These are phyloP conservation scores for Bombus balteatus DNA, from an alignment of 1,140 invertebrate genomes.

Conservation along the genomic window DNA sequence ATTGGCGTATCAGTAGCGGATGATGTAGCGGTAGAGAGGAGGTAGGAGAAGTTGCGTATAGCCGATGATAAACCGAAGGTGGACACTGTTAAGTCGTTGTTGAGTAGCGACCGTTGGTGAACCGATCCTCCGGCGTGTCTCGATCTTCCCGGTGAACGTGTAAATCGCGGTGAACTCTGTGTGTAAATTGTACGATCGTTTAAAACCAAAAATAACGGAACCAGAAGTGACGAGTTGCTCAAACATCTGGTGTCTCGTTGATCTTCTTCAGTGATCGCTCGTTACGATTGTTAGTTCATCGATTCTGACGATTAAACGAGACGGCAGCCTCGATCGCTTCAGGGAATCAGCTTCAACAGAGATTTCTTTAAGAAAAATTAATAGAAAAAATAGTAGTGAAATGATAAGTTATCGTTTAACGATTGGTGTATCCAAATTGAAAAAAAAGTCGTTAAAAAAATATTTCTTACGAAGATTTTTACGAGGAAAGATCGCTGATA, in stretches of 20 bases:
- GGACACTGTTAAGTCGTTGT: constrained; percentile 52
- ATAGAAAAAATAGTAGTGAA: not conserved
- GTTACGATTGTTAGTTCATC: no score
- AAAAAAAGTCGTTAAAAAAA: not conserved
- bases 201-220: not conserved
- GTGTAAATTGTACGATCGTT: constrained; percentile 1
- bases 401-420: not conserved
- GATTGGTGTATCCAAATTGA: not conserved
- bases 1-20: constrained; percentile 50
- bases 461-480: not conserved
- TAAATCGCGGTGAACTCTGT: not conserved
- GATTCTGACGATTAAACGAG: not conserved
- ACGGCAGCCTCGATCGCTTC: not conserved
- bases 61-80: constrained; percentile 50
- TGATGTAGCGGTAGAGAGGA: constrained; percentile 11
- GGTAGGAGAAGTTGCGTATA: constrained; percentile 42
- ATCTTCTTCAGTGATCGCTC: not conserved
- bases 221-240: constrained; percentile 8
- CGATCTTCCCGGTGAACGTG: constrained; percentile 25
- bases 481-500: not conserved
- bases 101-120: constrained; percentile 42
- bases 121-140: constrained; percentile 16
- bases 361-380: not conserved
- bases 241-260: constrained; percentile 39
- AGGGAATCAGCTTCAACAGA: not conserved